Evolutionary conservation across 2,888 invertebrate genomes (phyloP), one percentile per base, ranked within the genome.

Genomic region (Metellina segmentata): DNA sequence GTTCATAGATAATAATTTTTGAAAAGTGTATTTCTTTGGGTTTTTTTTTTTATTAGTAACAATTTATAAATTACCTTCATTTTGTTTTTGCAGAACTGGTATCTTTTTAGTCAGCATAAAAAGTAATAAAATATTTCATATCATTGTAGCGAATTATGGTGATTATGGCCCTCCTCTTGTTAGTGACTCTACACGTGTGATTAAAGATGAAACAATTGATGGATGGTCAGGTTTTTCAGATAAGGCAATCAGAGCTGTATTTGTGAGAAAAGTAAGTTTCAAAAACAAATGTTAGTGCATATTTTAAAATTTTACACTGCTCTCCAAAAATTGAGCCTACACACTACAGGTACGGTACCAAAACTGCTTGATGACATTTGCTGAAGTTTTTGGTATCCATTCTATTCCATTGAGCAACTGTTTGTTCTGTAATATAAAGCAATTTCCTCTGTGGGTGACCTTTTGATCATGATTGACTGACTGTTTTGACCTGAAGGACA

Each of bases 241-340:
- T 69, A 93, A 93, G 85, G 92, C 89, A 72, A 93, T 93, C 70
- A 70, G 93, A 49, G 79, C 88, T 70, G 92, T 85, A 11, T 93
- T 93, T 86, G 75, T 93, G 5, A 81, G 91, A 86, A 93, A 93
- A 71, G 93, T 91, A 85, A 90, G 70, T 81, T 5, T 34, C 0
- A 0, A 34, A 34, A 34, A 34, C 34, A 34, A 34, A 34, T 34
- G 1, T 34, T 2, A 34, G 34, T 34, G n/a, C 34, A 34, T 34
- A 34, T 34, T 2, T 4, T 2, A 34, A 34, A 34, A 34, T 34
- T 34, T 34, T 34, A 34, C 34, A 34, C 34, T 34, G 34, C 34
- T 34, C 1, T 34, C 34, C 34, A 34, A 34, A 4, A 4, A 34
- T 34, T 34, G 4, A 34, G 34, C 34, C 34, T 34, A 34, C 4